phyloP scores from a whole-genome alignment of 2,113 vertebrate species.

The Mobula hypostoma region DNA sequence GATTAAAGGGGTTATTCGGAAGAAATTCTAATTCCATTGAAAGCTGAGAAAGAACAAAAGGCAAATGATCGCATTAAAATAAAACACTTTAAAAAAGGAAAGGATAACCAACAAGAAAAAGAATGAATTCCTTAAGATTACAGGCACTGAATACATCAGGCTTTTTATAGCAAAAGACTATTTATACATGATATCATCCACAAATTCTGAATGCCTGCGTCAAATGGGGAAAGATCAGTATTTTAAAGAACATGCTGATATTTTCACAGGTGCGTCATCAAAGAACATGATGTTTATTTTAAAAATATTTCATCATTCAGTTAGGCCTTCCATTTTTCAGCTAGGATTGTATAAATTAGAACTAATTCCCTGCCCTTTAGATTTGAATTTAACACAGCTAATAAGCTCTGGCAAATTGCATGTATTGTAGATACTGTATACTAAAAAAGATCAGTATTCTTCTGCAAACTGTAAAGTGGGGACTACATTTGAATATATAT shows the following conservation, averaged over 20 bases:
- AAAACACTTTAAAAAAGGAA: not conserved
- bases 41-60: not conserved
- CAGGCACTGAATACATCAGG: not conserved
- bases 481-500: not conserved
- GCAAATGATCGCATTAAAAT: not conserved
- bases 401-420: not conserved
- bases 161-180: not conserved
- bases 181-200: not conserved
- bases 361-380: not conserved
- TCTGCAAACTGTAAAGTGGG: too few relatives aligned
- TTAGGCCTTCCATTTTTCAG: not conserved
- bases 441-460: too few relatives aligned
- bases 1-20: not conserved
- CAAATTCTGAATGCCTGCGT: not conserved
- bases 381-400: not conserved
- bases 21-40: not conserved
- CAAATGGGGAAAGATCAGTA: not conserved
- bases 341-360: not conserved
- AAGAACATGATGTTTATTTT: not conserved
- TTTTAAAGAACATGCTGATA: not conserved
- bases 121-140: not conserved
- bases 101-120: not conserved
- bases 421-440: too few relatives aligned
- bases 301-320: not conserved
- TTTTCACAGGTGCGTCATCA: not conserved